Evolutionary conservation across 2,888 invertebrate species (phyloP).

Genomic region (Tortrix viridana): DNA sequence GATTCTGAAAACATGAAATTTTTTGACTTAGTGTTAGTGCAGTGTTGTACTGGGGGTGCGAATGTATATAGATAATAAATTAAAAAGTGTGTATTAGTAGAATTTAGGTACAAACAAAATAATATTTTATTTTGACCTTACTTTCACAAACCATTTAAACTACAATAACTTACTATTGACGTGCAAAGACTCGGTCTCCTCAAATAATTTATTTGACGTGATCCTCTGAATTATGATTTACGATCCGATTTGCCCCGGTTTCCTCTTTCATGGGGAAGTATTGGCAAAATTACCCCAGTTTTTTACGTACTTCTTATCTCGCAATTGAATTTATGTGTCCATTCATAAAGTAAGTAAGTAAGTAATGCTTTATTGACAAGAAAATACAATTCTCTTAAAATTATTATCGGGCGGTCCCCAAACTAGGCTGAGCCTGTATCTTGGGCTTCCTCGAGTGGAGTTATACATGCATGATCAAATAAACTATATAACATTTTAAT

Average conservation of each 20-base stretch:
- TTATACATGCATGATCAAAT: too few relatives aligned
- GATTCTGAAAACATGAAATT: too few relatives aligned
- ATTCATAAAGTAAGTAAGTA: conserved; percentile 1
- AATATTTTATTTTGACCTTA: neutral
- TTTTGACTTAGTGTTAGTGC: too few relatives aligned
- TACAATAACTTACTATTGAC: conserved; percentile 13
- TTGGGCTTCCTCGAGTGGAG: too few relatives aligned
- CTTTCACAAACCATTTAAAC: conserved; percentile 17
- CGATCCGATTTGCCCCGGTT: conserved; percentile 16
- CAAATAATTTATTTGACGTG: conserved; percentile 23
- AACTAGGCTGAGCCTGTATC: too few relatives aligned
- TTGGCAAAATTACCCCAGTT: conserved; percentile 20
- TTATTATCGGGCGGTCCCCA: too few relatives aligned
- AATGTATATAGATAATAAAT: too few relatives aligned
- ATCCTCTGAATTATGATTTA: conserved; percentile 26
- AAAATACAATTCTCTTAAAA: too few relatives aligned
- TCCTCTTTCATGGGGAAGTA: conserved; percentile 17
- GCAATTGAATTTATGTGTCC: conserved; percentile 16
- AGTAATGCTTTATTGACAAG: too few relatives aligned
- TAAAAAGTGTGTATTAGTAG: too few relatives aligned
- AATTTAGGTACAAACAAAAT: neutral
- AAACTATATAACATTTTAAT: too few relatives aligned
- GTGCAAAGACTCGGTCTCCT: neutral
- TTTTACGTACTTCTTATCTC: conserved; percentile 4
- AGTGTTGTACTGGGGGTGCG: too few relatives aligned